Base-by-base conservation (phyloP, 2,797 vertebrate species). In the Lepidocolaptes lacrymiger region DNA sequence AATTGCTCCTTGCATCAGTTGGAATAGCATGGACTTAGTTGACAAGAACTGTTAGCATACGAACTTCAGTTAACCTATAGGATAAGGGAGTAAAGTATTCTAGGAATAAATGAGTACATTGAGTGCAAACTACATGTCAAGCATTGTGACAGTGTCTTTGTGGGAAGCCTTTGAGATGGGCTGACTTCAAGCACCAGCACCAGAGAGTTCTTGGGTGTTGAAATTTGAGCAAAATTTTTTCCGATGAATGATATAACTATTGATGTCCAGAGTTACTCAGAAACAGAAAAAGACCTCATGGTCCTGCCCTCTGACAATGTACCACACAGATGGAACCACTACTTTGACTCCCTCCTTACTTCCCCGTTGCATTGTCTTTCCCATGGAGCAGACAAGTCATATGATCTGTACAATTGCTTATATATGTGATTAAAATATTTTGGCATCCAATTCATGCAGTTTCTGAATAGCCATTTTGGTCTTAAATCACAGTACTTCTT, bases 331-430 rank as follows among this genome's bases (percentile, higher is more conserved):
- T 55, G 30, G 24, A 85, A 91, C 5, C 16, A 56, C 28, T 41
- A 9, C 10, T 23, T 7, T 63, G 43, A 55, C 39, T 56, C 8
- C 5, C 15, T 84, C 14, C 22, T 78, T 49, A 46, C 17, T 76
- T 51, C 23, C 64, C 32, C 26, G 46, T 44, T 49, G 18, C 3
- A 1, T 18, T 55, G 15, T 18, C 22, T 76, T 59, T 86, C 39
- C 36, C 8, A 26, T 4, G 2, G 6, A 6, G 7, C 17, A 48
- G 22, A 14, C 1, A 51, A 76, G 18, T 41, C 3, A 6, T 9
- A 21, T 36, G 37, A 69, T 62, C 66, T 69, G 24, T n/a, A 39
- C 37, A 66, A 66, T 32, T 41, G 37, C 14, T 92, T 81, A 51
- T 2, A 34, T 56, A 22, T 62, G 14, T 63, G 44, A 71, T 74